Base-by-base conservation (phyloP, 2,113 vertebrate genomes). In the Andinoacara biseriatus region DNA sequence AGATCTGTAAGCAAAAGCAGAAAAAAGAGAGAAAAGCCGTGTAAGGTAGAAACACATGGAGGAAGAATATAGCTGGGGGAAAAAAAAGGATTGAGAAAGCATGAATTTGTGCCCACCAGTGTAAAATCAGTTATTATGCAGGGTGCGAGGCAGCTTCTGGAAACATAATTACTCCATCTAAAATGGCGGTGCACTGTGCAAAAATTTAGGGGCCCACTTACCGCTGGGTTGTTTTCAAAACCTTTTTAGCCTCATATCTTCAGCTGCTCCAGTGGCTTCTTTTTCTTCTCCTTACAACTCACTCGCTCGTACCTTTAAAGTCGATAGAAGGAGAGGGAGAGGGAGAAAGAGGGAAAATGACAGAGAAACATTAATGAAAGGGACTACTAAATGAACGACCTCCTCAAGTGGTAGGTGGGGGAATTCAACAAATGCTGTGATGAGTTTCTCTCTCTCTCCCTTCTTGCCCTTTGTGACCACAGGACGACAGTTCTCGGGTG, bases 211-310 rank as follows among this genome's bases (percentile, higher is more conserved):
- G 74, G 56, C 46, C n/a, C 65, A 84, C 95, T 95, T 90, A 96
- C 96, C 94, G 17, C 87, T 93, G 82, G 78, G 90, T 84, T 92
- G 92, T 92, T 94, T 94, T 96, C 92, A 96, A 94, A 95, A 90
- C 69, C 83, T 87, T 91, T 94, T 95, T 92, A 94, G 90, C 91
- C 93, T 94, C 96, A 96, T 96, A 92, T 94, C 95, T 95, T 93
- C 90, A 82, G 88, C 86, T 91, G 82, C 84, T 93, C 87, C 90
- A 79, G 89, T 57, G 72, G 77, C 85, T 89, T 79, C 90, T 78
- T 91, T 81, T 76, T 91, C 86, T 84, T 88, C 80, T 69, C 75
- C 61, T 83, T 89, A 86, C 46, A 72, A 54, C 84, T 86, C 20
- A 67, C 78, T 91, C 88, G 75, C 83, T 87, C 7, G 88, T 79